phyloP scores from a whole-genome alignment of 2,113 vertebrate genomes.

The Falcunculus frontatus region DNA sequence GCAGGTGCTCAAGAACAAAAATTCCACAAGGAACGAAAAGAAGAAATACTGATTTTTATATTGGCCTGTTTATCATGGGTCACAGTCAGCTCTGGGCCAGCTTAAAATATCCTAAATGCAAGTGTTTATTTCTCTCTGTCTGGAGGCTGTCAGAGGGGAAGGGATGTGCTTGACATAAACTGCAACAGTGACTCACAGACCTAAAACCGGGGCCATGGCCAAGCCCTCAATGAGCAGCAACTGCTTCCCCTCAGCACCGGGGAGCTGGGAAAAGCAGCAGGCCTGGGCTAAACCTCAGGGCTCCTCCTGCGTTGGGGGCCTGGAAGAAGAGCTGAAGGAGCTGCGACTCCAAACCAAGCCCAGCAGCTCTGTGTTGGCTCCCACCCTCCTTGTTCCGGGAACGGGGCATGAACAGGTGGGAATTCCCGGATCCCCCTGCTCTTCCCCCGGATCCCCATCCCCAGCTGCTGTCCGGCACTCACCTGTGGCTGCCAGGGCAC shows the following conservation, averaged over 20 bases:
- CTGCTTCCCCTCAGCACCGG: accelerated
- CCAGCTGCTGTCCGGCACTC: background rate
- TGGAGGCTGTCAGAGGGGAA: background rate
- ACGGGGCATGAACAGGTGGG: accelerated
- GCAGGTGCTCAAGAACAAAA: background rate
- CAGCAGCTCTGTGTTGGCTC: background rate
- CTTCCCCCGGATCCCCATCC: accelerated
- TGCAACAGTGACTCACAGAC: background rate
- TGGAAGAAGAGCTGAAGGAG: background rate
- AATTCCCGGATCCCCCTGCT: background rate
- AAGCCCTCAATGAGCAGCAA: background rate
- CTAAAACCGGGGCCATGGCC: background rate
- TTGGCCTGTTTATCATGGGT: background rate
- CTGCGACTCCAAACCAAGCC: background rate
- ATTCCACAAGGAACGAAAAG: background rate
- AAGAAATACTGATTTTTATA: background rate
- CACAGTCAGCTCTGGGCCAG: background rate
- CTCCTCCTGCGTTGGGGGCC: background rate
- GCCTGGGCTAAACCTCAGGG: background rate
- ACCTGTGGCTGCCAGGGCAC: constrained; percentile 45
- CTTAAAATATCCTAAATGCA: background rate
- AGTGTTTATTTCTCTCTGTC: background rate
- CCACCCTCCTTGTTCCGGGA: background rate
- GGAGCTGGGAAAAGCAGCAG: background rate
- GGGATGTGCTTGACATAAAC: background rate